Percentiles rank a stretch among this genome's conserved stretches.
Evolutionary conservation across 2,797 vertebrate species (phyloP).

Genomic region (Protonibea diacanthus): DNA sequence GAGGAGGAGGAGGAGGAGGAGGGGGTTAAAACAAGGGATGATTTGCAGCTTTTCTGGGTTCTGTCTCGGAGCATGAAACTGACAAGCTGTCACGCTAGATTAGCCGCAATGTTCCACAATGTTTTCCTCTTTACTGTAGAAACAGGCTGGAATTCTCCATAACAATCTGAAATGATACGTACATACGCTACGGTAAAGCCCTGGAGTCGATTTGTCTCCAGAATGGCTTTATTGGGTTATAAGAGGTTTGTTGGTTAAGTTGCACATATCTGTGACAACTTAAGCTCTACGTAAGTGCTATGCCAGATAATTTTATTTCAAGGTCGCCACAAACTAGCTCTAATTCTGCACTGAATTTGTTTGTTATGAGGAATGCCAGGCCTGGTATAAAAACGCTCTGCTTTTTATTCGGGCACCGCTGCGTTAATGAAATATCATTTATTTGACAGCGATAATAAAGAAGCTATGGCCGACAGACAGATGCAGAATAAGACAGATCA

Average conservation of each 20-base stretch:
- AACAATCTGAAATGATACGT: constrained; percentile 57
- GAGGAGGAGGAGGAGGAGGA: constrained; percentile 20
- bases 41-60: constrained; percentile 79
- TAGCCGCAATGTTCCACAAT: constrained; percentile 72
- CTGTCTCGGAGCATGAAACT: constrained; percentile 76
- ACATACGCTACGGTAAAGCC: constrained; percentile 42
- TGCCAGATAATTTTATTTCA: constrained; percentile 47
- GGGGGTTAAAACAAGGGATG: constrained; percentile 66
- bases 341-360: constrained; percentile 18
- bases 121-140: constrained; percentile 74
- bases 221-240: constrained; percentile 63
- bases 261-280: constrained; percentile 59
- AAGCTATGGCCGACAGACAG: background rate
- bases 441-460: constrained; percentile 10
- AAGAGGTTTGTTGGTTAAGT: constrained; percentile 50
- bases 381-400: constrained; percentile 7
- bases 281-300: constrained; percentile 40
- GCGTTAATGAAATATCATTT: background rate
- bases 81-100: constrained; percentile 81
- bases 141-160: constrained; percentile 58
- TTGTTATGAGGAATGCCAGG: constrained; percentile 22
- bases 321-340: constrained; percentile 39
- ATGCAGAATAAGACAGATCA: background rate
- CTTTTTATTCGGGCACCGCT: constrained; percentile 33
- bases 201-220: constrained; percentile 65